Percentiles rank a stretch among this genome's conserved stretches.
phyloP scores from a whole-genome alignment of 2,113 vertebrate species.

The Anser cygnoides region DNA sequence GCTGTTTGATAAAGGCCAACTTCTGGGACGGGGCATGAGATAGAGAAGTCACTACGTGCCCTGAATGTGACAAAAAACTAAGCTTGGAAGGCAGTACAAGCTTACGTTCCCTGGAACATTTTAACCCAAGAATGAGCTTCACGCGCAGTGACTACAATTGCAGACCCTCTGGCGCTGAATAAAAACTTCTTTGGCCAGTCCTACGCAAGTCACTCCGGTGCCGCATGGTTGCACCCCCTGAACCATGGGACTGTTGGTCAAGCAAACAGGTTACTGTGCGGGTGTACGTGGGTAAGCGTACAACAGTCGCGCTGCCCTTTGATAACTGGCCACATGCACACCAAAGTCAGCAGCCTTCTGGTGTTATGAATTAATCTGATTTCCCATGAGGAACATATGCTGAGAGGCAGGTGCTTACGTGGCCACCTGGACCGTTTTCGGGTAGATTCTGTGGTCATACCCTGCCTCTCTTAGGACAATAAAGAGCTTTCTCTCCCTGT shows the following conservation, averaged over 20 bases:
- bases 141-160: no score
- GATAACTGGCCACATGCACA: background rate
- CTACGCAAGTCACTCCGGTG: no score
- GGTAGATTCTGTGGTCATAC: accelerated
- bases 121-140: background rate
- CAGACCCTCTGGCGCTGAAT: background rate
- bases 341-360: no score
- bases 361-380: background rate
- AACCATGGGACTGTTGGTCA: accelerated
- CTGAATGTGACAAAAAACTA: no score
- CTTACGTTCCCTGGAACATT: accelerated
- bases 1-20: background rate
- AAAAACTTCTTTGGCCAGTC: background rate
- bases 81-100: no score
- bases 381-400: background rate
- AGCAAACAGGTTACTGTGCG: background rate
- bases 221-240: background rate
- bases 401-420: background rate
- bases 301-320: background rate
- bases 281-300: accelerated
- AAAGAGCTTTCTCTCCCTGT: background rate
- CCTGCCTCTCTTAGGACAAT: no score
- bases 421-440: background rate
- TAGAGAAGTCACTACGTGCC: accelerated
- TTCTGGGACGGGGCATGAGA: background rate